These are phyloP conservation scores for Lepidothrix coronata DNA, from an alignment of 2,113 vertebrate species.

Conservation along the genomic window DNA sequence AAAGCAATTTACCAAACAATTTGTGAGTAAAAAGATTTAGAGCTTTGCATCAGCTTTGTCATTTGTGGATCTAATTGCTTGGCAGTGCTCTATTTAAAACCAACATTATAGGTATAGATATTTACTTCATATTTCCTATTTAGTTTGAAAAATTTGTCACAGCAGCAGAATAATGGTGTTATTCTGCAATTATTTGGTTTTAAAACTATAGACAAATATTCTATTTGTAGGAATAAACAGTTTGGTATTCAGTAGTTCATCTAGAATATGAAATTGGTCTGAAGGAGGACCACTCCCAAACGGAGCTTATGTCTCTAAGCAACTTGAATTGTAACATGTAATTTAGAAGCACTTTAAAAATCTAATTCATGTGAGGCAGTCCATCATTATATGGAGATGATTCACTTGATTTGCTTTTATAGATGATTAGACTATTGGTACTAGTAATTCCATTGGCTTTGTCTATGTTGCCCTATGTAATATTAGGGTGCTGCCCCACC, in stretches of 20 bases:
- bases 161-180: not conserved
- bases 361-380: not conserved
- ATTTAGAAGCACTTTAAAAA: conserved; percentile 23
- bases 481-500: not conserved
- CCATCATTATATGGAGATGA: not conserved
- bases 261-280: not conserved
- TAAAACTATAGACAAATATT: not conserved
- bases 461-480: not conserved
- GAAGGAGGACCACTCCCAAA: not conserved
- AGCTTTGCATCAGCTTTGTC: not conserved
- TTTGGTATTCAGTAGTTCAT: not conserved
- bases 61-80: not conserved
- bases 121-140: not conserved
- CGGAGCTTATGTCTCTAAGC: not conserved
- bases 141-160: not conserved
- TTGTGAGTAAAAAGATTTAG: not conserved
- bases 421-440: conserved; percentile 14
- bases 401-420: conserved; percentile 44
- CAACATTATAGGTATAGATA: not conserved
- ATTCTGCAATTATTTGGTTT: not conserved
- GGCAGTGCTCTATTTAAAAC: not conserved
- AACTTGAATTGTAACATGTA: not conserved
- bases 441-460: not conserved
- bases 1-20: conserved; percentile 4
- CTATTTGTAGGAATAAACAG: not conserved